These are phyloP conservation scores for Patella ulyssiponensis DNA, from an alignment of 2,888 invertebrate genomes.

Conservation along the genomic window DNA sequence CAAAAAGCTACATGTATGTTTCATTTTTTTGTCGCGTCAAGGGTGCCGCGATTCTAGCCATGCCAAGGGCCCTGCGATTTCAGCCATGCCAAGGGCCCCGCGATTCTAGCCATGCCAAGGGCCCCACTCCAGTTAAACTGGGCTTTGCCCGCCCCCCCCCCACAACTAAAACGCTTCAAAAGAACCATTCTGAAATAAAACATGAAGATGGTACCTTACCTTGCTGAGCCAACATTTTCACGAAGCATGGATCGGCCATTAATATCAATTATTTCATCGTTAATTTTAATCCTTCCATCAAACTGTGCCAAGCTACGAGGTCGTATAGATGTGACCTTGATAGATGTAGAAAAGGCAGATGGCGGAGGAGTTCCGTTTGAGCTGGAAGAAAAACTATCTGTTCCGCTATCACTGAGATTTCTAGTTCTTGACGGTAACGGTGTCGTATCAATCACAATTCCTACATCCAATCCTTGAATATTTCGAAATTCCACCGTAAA, in stretches of 20 bases:
- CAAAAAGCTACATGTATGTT: too few relatives aligned
- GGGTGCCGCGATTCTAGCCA: too few relatives aligned
- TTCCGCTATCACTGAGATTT: constrained; percentile 20
- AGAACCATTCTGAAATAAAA: background rate
- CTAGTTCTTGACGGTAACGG: constrained; percentile 24
- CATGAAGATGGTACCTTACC: constrained; percentile 43
- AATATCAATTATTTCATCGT: constrained; percentile 89
- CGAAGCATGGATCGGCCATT: constrained; percentile 79
- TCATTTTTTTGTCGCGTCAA: too few relatives aligned
- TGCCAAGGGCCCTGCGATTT: too few relatives aligned
- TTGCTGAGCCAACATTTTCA: constrained; percentile 52
- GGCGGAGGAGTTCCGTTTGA: constrained; percentile 19
- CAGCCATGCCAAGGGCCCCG: too few relatives aligned
- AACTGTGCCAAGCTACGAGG: constrained; percentile 49
- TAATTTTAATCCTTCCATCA: constrained; percentile 84
- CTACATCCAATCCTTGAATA: constrained; percentile 44
- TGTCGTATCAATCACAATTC: constrained; percentile 52
- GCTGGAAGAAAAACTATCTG: constrained; percentile 12
- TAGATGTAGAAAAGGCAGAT: constrained; percentile 20
- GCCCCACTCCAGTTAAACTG: background rate
- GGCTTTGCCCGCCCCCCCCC: background rate
- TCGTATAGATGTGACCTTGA: constrained; percentile 52
- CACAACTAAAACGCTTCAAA: background rate
- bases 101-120: too few relatives aligned
- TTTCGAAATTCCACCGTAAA: constrained; percentile 52